Evolutionary conservation across 2,113 vertebrate species (phyloP), one percentile per base, ranked within the genome.

Genomic region (Crotalus viridis): DNA sequence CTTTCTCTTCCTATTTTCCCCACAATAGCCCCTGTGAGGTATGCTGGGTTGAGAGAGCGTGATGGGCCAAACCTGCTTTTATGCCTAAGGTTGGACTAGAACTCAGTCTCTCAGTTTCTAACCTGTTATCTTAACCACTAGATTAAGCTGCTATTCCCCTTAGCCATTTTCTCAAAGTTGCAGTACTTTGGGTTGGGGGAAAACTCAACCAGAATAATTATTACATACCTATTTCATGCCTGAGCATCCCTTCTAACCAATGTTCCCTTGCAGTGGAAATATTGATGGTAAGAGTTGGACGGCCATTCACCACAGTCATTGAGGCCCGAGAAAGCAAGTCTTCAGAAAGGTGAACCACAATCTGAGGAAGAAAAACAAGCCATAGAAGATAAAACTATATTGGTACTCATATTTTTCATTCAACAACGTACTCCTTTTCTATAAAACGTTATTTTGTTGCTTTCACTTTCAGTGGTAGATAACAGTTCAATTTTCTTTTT

Each of bases 291-390:
- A 99, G 97, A 0, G 99, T 99, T 39, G 99, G 99, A 55, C 98
- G 98, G 92, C 99, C 97, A 13, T 99, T 99, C 92, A 99, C 98
- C 74, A 99, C 98, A 0, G 98, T 99, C 99, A 99, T 99, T 6
- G 99, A 99, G 21, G 99, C 99, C 94, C 99, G 98, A 90, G 99
- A 99, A n/a, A 99, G 98, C 93, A 99, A 98, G 96, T 99, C 98
- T 90, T 99, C 98, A 0, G 98, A 98, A 92, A 99, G 97, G 93
- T 99, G 98, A 91, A 99, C 99, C 57, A 99, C 98, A 43, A 99
- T 98, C 99, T 99, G 92, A 92, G 43, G 33, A 89, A 94, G 93
- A 43, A 43, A 19, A 81, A 93, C 94, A 93, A 93, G 46, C 86
- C 51, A 92, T 9, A 95, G 90, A 85, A 8, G 94, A 89, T 90